phyloP scores from a whole-genome alignment of 2,888 invertebrate genomes.

The Nysson spinosus region DNA sequence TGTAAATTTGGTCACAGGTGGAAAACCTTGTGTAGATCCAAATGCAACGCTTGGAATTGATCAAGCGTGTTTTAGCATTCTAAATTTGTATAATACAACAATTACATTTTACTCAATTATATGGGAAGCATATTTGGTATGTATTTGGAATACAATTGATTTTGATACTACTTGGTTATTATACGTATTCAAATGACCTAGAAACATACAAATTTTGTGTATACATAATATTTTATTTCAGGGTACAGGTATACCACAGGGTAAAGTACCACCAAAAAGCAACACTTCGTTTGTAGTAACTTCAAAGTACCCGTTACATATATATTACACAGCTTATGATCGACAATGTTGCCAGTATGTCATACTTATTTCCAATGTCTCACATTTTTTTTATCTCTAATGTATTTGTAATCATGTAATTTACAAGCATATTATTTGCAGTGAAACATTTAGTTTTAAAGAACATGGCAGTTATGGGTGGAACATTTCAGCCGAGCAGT shows the following conservation, averaged over 20 bases:
- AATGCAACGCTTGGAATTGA: conserved; percentile 68
- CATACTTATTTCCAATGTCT: too few species aligned
- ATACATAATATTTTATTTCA: conserved; percentile 47
- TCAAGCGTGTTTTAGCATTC: conserved; percentile 70
- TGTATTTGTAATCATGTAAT: not conserved
- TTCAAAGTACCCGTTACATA: conserved; percentile 67
- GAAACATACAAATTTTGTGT: not conserved
- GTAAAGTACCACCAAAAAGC: conserved; percentile 55
- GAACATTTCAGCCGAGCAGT: conserved; percentile 66
- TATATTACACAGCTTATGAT: conserved; percentile 57
- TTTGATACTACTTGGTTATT: conserved; percentile 5
- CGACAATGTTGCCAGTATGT: conserved; percentile 68
- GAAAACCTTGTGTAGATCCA: conserved; percentile 49
- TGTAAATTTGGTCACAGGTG: not conserved
- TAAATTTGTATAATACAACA: conserved; percentile 55
- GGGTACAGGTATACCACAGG: conserved; percentile 66
- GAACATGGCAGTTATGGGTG: conserved; percentile 76
- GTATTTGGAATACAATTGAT: conserved; percentile 26
- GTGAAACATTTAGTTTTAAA: conserved; percentile 66
- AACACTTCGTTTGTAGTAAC: conserved; percentile 65
- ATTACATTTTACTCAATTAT: conserved; percentile 61
- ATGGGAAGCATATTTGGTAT: conserved; percentile 66
- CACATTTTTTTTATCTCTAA: not conserved
- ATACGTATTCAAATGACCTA: conserved; percentile 1
- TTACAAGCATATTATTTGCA: conserved; percentile 47